These are phyloP conservation scores for Puffinus mauretanicus DNA, from an alignment of 2,113 vertebrate species.

Conservation along the genomic window DNA sequence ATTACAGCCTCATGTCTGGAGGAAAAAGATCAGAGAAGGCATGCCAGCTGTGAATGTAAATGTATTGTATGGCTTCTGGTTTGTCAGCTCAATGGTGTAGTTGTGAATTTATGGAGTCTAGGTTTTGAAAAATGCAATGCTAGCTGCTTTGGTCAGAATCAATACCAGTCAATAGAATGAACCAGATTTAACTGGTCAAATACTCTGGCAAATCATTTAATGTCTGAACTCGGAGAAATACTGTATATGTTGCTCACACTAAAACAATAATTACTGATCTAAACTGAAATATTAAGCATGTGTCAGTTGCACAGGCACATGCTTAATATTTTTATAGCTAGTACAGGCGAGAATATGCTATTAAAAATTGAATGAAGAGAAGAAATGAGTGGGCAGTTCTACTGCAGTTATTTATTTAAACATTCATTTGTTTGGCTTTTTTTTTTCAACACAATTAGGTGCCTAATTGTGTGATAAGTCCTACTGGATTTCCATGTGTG, in stretches of 20 bases:
- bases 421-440: background rate
- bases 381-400: background rate
- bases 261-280: background rate
- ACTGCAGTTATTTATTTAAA: background rate
- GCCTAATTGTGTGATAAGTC: background rate
- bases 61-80: slow-evolving; percentile 41
- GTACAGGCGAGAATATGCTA: background rate
- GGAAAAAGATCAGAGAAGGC: slow-evolving; percentile 38
- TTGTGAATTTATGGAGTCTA: slow-evolving; percentile 51
- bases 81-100: slow-evolving; percentile 32
- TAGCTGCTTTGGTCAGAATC: slow-evolving; percentile 19
- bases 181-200: slow-evolving; percentile 14
- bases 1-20: slow-evolving; percentile 23
- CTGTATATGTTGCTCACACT: background rate
- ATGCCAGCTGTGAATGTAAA: slow-evolving; percentile 52
- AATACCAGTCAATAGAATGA: slow-evolving; percentile 13
- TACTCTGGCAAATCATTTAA: background rate
- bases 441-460: background rate
- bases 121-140: slow-evolving; percentile 24
- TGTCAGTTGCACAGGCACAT: background rate
- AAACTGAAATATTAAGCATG: background rate
- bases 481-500: background rate
- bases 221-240: background rate
- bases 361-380: background rate
- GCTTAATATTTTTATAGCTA: background rate